Percentiles rank a stretch among this genome's conserved stretches.
These are phyloP conservation scores for Leptinotarsa juncta DNA, from an alignment of 2,888 invertebrate genomes.

Conservation along the genomic window DNA sequence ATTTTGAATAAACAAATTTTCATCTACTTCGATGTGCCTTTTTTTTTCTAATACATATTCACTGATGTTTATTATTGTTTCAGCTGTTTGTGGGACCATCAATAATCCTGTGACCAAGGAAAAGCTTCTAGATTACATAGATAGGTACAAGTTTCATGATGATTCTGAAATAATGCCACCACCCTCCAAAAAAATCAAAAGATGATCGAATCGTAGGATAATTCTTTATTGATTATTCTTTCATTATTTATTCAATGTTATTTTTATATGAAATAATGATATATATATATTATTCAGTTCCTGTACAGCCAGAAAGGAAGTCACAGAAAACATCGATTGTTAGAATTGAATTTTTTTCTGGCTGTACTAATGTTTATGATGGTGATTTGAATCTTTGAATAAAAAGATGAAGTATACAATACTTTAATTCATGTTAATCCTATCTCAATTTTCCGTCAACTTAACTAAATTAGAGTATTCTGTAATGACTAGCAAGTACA, in stretches of 20 bases:
- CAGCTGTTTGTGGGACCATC: slow-evolving; percentile 88
- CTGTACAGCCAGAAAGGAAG: slow-evolving; percentile 30
- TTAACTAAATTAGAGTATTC: not conserved
- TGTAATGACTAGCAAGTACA: slow-evolving; percentile 12
- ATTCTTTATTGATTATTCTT: slow-evolving; percentile 38
- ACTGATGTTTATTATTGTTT: slow-evolving; percentile 55
- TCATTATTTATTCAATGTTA: slow-evolving; percentile 45
- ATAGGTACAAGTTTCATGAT: slow-evolving; percentile 73
- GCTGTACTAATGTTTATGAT: slow-evolving; percentile 20
- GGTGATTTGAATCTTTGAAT: slow-evolving; percentile 26
- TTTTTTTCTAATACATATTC: not conserved
- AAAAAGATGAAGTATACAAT: slow-evolving; percentile 14
- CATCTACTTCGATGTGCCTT: not conserved
- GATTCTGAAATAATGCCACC: slow-evolving; percentile 82
- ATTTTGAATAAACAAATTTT: not conserved
- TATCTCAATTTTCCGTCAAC: not conserved
- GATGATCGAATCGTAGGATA: slow-evolving; percentile 57
- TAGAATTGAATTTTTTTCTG: slow-evolving; percentile 14
- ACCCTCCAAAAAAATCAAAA: slow-evolving; percentile 68
- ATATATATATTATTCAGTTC: slow-evolving; percentile 36
- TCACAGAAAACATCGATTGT: not conserved
- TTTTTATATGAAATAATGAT: slow-evolving; percentile 44
- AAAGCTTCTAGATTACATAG: slow-evolving; percentile 79
- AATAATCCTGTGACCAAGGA: slow-evolving; percentile 87
- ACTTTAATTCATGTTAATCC: slow-evolving; percentile 1